Conservation (phyloP, 2,113 vertebrate species). For the Proteles cristata region DNA sequence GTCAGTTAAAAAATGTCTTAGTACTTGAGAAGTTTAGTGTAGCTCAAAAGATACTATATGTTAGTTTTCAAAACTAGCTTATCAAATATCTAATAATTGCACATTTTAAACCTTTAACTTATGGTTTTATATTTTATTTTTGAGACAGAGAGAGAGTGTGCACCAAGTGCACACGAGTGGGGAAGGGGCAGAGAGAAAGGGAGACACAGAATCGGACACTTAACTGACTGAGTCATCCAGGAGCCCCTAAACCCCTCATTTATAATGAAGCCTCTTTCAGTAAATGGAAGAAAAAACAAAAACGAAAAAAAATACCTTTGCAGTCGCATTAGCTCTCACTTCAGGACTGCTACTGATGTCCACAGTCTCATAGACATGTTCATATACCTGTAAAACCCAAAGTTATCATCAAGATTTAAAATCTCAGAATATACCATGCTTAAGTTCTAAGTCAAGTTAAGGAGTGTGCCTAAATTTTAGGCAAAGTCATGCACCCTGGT, state of each 20-base stretch:
- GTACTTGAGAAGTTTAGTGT: neutral
- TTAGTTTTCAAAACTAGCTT: conserved; percentile 24
- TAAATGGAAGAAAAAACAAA: neutral
- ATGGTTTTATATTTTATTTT: neutral
- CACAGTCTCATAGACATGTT: conserved; percentile 99
- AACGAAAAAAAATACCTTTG: conserved; percentile 90
- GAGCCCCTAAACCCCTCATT: neutral
- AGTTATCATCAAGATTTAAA: neutral
- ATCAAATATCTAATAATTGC: neutral
- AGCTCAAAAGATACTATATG: neutral
- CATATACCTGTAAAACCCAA: conserved; percentile 92
- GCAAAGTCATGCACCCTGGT: neutral
- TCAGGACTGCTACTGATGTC: conserved; percentile 99
- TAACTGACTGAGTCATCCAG: no score
- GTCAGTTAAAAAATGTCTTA: neutral
- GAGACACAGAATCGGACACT: no score
- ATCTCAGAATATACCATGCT: neutral
- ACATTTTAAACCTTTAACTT: conserved; percentile 9
- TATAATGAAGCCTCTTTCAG: conserved; percentile 14
- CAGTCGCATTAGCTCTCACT: conserved; percentile 98
- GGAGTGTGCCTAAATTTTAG: neutral
- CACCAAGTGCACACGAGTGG: no score
- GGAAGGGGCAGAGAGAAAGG: no score
- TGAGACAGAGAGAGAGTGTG: no score
- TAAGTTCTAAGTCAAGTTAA: neutral